phyloP scores from a whole-genome alignment of 2,113 vertebrate genomes.

The Progne subis region DNA sequence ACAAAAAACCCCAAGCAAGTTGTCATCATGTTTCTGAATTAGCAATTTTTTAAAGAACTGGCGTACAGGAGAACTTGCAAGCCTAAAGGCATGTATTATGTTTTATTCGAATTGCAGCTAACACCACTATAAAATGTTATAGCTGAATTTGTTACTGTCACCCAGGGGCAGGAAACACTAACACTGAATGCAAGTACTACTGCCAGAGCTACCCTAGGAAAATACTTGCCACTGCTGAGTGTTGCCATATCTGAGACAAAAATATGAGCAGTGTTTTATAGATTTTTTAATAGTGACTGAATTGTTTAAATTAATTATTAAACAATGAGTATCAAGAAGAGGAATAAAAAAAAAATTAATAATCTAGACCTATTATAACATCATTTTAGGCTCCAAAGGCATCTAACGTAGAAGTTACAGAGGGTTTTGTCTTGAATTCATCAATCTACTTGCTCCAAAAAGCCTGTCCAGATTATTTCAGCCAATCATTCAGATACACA shows the following conservation, averaged over 20 bases:
- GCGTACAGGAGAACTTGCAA: background rate
- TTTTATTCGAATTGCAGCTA: background rate
- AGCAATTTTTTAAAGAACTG: background rate
- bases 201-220: background rate
- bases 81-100: background rate
- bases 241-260: background rate
- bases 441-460: background rate
- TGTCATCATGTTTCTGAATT: background rate
- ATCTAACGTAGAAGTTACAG: background rate
- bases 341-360: background rate
- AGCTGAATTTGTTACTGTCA: background rate
- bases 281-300: background rate
- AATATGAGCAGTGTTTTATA: background rate
- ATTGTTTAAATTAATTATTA: background rate
- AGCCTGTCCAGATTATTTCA: background rate
- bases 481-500: background rate
- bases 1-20: background rate
- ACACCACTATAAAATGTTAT: background rate
- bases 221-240: background rate
- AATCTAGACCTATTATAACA: background rate
- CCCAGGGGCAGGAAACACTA: background rate
- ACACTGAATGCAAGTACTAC: background rate
- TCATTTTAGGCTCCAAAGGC: background rate
- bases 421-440: background rate
- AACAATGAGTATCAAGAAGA: background rate